A percentile compares a stretch with the other conserved stretches of the same genome.
Conservation (phyloP, 2,113 vertebrate genomes). For the Lasiurus cinereus region DNA sequence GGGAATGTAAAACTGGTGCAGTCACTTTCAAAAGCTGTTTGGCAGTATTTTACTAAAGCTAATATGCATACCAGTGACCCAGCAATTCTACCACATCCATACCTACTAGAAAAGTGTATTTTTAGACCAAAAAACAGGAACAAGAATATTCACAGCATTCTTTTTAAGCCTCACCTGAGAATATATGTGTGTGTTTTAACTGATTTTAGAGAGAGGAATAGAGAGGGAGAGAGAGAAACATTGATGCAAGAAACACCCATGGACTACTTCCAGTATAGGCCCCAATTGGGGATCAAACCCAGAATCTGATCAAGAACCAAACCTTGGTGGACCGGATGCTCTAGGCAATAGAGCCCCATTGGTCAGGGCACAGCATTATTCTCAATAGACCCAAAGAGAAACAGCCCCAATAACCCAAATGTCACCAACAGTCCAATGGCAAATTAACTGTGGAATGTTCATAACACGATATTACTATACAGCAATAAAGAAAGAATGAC, state of each 20-base stretch:
- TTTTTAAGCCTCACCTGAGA: neutral
- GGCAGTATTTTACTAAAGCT: neutral
- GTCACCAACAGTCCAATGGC: neutral
- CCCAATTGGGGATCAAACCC: neutral
- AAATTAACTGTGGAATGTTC: neutral
- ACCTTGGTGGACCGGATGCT: neutral
- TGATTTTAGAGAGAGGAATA: neutral
- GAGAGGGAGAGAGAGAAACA: neutral
- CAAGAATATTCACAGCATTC: neutral
- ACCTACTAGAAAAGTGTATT: neutral
- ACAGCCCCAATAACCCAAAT: neutral
- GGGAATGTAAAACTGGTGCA: neutral
- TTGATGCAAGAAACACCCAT: neutral
- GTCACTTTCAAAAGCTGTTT: neutral
- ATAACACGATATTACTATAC: neutral
- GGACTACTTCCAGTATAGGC: neutral
- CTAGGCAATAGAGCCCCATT: neutral
- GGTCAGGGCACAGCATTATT: neutral
- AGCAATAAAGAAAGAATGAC: neutral
- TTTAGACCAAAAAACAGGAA: slow-evolving; percentile 7
- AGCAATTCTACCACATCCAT: neutral
- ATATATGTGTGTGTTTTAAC: neutral
- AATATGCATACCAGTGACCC: neutral
- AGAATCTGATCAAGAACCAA: neutral
- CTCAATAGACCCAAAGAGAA: neutral